phyloP scores from a whole-genome alignment of 2,797 vertebrate species.

The Oophaga sylvatica region DNA sequence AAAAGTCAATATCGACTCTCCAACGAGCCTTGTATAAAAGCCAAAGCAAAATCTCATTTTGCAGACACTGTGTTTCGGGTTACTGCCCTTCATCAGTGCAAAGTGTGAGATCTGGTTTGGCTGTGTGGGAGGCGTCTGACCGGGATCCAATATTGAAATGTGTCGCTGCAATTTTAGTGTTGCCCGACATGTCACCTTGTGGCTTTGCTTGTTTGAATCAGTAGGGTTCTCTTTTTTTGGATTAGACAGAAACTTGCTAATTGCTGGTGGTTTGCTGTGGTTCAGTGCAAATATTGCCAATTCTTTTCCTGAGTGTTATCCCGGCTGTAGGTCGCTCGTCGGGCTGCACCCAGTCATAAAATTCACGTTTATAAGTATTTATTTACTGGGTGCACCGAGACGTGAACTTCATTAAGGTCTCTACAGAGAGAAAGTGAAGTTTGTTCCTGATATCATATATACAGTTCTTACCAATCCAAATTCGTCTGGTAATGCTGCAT shows the following conservation, averaged over 20 bases:
- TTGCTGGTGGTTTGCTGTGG: neutral
- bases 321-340: neutral
- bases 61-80: too few relatives aligned
- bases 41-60: too few relatives aligned
- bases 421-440: neutral
- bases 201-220: too few relatives aligned
- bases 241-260: neutral
- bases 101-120: too few relatives aligned
- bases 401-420: constrained; percentile 18
- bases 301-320: neutral
- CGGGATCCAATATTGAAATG: too few relatives aligned
- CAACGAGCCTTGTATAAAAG: too few relatives aligned
- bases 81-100: too few relatives aligned
- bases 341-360: constrained; percentile 33
- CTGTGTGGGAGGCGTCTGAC: too few relatives aligned
- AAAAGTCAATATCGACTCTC: too few relatives aligned
- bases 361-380: constrained; percentile 32
- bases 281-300: neutral
- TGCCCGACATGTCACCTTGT: too few relatives aligned
- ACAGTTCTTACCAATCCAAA: neutral
- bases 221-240: neutral
- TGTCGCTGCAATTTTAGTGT: too few relatives aligned
- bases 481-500: neutral
- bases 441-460: neutral
- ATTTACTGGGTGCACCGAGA: constrained; percentile 31